Evolutionary conservation across 2,113 vertebrate genomes (phyloP).

Genomic region (Cephalopterus ornatus): DNA sequence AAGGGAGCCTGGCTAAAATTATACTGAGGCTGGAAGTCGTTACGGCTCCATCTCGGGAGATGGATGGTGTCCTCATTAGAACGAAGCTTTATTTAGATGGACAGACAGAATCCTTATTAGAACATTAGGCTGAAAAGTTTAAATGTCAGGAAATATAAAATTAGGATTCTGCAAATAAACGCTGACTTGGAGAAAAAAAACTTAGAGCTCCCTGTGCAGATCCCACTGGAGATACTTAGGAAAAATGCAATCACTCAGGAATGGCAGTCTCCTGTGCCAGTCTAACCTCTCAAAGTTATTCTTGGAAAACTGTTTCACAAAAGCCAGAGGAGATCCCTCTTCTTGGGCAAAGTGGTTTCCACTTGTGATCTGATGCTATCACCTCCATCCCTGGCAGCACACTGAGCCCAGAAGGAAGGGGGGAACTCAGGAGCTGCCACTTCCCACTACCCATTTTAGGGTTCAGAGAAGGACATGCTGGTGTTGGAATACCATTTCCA

Average conservation of each 20-base stretch:
- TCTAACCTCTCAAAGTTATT: background rate
- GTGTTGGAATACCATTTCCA: background rate
- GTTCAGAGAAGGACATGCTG: background rate
- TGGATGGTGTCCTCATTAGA: slow-evolving; percentile 57
- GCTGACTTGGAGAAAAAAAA: slow-evolving; percentile 7
- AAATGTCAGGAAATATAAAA: slow-evolving; percentile 51
- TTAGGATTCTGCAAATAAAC: slow-evolving; percentile 53
- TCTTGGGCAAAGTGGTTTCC: background rate
- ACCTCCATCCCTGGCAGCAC: background rate
- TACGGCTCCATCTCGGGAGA: slow-evolving; percentile 1
- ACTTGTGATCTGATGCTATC: background rate
- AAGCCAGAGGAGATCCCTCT: background rate
- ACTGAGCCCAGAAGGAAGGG: background rate
- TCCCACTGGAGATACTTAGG: background rate
- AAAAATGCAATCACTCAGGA: background rate
- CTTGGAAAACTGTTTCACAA: background rate
- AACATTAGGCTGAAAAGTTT: slow-evolving; percentile 52
- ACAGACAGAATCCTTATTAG: slow-evolving; percentile 48
- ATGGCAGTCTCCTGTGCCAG: background rate
- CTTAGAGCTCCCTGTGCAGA: background rate
- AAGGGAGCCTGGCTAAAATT: slow-evolving; percentile 33
- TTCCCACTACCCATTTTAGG: background rate
- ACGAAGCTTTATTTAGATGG: slow-evolving; percentile 38
- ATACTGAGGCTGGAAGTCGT: slow-evolving; percentile 26
- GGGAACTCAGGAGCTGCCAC: background rate